phyloP scores from a whole-genome alignment of 2,113 vertebrate genomes.

The Euleptes europaea region DNA sequence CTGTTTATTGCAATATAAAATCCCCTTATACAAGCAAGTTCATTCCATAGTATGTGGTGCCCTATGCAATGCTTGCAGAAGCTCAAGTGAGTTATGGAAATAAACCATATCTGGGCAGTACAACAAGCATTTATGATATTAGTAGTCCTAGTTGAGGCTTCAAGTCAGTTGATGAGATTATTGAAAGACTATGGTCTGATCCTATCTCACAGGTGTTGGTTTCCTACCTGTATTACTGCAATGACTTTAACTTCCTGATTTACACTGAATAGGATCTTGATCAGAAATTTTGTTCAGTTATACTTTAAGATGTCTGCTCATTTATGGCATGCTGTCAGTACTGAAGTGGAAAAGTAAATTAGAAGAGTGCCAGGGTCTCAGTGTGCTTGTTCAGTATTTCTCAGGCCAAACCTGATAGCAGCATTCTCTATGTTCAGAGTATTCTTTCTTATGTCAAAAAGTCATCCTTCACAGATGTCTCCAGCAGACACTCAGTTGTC shows the following conservation, averaged over 20 bases:
- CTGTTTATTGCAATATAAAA: background rate
- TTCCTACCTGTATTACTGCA: background rate
- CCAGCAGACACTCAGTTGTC: constrained; percentile 90
- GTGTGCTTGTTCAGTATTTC: constrained; percentile 69
- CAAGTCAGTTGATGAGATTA: background rate
- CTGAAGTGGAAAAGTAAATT: constrained; percentile 17
- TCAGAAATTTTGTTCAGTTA: constrained; percentile 15
- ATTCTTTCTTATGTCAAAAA: constrained; percentile 89
- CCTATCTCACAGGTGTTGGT: constrained; percentile 6
- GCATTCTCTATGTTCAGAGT: constrained; percentile 85
- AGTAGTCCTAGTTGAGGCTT: constrained; percentile 16
- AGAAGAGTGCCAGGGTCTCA: constrained; percentile 3
- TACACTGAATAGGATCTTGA: background rate
- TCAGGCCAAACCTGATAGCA: constrained; percentile 76
- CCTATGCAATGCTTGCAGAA: background rate
- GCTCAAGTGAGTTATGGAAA: constrained; percentile 18
- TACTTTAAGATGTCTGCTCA: constrained; percentile 31
- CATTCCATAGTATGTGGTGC: background rate
- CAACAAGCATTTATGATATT: background rate
- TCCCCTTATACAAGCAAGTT: background rate
- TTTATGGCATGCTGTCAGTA: background rate
- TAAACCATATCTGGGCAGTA: background rate
- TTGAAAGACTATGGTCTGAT: constrained; percentile 23
- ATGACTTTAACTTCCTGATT: constrained; percentile 16
- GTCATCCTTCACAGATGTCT: constrained; percentile 90